These are phyloP conservation scores for Nothobranchius kuhntae DNA, from an alignment of 2,113 vertebrate genomes.

Conservation along the genomic window DNA sequence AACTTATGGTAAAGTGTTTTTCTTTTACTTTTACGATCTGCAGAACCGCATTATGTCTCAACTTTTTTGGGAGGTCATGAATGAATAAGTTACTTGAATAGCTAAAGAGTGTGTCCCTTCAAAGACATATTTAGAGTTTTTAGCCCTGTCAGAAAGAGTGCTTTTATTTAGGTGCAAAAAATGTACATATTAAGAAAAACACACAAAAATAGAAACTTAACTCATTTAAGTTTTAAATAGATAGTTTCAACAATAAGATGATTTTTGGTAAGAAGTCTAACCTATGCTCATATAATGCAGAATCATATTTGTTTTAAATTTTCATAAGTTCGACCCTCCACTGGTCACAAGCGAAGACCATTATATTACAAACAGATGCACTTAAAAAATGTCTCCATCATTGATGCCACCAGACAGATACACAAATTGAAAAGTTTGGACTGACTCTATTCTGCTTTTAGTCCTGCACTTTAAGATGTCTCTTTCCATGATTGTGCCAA, in stretches of 20 bases:
- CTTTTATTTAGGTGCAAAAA: neutral
- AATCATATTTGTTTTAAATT: too few species aligned
- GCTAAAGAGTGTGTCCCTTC: neutral
- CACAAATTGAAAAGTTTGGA: constrained; percentile 9
- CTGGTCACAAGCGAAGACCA: too few species aligned
- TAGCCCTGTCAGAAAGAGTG: constrained; percentile 1
- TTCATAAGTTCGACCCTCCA: too few species aligned
- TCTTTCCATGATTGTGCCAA: constrained; percentile 38
- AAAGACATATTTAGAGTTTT: neutral
- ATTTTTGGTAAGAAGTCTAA: neutral
- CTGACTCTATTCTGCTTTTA: constrained; percentile 10
- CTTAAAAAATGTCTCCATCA: neutral
- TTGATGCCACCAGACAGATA: neutral
- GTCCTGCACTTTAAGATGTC: constrained; percentile 16
- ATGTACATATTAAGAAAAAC: too few species aligned
- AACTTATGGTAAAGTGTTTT: constrained; percentile 32
- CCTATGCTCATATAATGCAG: too few species aligned
- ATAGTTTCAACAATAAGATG: too few species aligned
- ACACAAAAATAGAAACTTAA: too few species aligned
- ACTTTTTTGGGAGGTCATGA: constrained; percentile 19
- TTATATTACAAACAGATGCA: neutral
- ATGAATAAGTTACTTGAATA: constrained; percentile 1
- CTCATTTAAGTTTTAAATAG: too few species aligned
- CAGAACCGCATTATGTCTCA: neutral
- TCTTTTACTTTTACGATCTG: constrained; percentile 11